Evolutionary conservation across 2,113 vertebrate species (phyloP), one percentile per base, ranked within the genome.

Genomic region (Onychorhynchus coronatus): DNA sequence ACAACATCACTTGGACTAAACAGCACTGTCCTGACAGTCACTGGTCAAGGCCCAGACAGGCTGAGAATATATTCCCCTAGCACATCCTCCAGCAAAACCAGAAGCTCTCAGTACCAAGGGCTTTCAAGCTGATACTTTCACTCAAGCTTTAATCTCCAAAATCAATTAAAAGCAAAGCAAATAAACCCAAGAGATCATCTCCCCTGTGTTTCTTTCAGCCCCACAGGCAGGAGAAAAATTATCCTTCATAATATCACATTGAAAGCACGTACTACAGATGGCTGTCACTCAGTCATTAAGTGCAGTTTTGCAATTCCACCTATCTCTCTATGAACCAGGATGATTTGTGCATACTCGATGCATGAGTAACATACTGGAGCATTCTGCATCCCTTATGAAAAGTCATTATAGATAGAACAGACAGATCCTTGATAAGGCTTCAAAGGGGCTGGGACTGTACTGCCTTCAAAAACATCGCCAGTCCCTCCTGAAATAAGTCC

Each of bases 161-260:
- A 97, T 96, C 95, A 96, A 96, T 97, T 96, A 95, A 97, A 95
- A 96, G 89, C 93, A 93, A 78, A 94, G 83, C 65, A 95, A 93
- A 92, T 85, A 91, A 93, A 66, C 93, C 88, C 83, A 65, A 87
- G 88, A 87, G 95, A 96, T 75, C 65, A n/a, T 81, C 44, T 81
- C 85, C 65, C 79, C 27, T 37, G 75, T 65, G 72, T 74, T 95
- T 72, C 88, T 94, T 95, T 79, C 80, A 93, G 92, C 76, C 84
- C 81, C 73, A 68, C 49, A 95, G 73, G 42, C 83, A 80, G 37
- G n/a, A 94, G 65, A 76, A 93, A 92, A 92, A 76, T 70, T n/a
- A 97, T 96, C 92, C 53, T 81, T 91, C 73, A 49, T 68, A 39
- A 85, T 87, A 89, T 94, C 86, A 76, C 85, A 95, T 95, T 65